phyloP scores from a whole-genome alignment of 2,888 invertebrate species.

The Lamellibrachia columna region DNA sequence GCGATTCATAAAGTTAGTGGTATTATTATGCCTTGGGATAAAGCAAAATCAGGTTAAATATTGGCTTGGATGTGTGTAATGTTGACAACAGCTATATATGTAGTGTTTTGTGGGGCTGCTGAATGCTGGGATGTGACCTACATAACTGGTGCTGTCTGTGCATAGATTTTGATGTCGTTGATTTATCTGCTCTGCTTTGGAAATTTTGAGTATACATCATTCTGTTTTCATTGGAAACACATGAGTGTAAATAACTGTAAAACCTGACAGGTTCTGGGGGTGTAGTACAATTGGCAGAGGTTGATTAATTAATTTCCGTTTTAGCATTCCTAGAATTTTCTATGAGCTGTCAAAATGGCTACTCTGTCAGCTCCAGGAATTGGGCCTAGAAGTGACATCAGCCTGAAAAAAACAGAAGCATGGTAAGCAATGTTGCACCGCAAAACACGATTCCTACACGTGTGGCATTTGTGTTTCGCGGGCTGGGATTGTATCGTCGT shows the following conservation, averaged over 20 bases:
- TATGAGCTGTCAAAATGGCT: slow-evolving; percentile 16
- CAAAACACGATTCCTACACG: neutral
- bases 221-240: neutral
- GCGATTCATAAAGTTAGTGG: neutral
- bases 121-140: neutral
- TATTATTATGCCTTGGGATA: neutral
- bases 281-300: neutral
- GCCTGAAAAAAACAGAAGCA: neutral
- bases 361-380: neutral
- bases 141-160: slow-evolving; percentile 1
- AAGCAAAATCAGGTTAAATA: neutral
- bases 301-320: slow-evolving; percentile 8
- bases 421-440: neutral
- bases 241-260: neutral
- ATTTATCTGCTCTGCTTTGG: neutral
- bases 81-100: neutral
- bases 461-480: neutral
- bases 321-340: slow-evolving; percentile 6
- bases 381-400: neutral
- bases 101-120: neutral
- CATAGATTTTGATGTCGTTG: neutral
- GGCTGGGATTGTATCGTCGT: neutral
- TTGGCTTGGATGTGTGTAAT: neutral
- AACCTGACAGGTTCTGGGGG: neutral
- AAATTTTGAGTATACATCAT: neutral